Evolutionary conservation across 64 coral and sea anemone genomes (phyloP).

Genomic region (Montipora cactus): DNA sequence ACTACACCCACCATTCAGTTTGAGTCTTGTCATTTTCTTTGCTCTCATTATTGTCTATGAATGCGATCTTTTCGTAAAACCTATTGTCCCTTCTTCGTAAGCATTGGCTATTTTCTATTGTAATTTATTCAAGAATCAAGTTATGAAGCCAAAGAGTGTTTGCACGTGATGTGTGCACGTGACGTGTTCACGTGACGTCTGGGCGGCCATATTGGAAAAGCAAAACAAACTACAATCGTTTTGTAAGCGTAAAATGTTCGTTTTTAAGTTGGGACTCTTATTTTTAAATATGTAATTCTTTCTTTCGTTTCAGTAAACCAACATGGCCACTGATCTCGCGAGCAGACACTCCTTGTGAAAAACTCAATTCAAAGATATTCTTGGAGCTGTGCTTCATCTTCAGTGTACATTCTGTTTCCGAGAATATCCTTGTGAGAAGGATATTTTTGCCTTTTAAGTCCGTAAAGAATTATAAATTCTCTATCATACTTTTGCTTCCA

Average conservation of each 20-base stretch:
- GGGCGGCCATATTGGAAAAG: too few relatives aligned
- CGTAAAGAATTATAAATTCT: neutral
- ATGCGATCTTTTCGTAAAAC: neutral
- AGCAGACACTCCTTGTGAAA: neutral
- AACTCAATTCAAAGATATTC: neutral
- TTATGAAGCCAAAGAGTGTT: neutral
- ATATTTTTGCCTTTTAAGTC: neutral
- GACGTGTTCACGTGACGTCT: too few relatives aligned
- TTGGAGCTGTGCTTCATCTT: neutral
- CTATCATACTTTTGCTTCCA: neutral
- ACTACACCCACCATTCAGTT: neutral
- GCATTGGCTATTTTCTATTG: neutral
- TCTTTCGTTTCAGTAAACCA: neutral
- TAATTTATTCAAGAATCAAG: neutral
- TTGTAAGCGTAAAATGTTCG: too few relatives aligned
- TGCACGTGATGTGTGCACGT: too few relatives aligned
- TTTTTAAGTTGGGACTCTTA: too few relatives aligned
- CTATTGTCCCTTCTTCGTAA: neutral
- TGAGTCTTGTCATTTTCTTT: neutral
- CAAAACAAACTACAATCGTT: too few relatives aligned
- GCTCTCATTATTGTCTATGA: neutral
- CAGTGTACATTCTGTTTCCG: neutral
- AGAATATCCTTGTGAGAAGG: neutral
- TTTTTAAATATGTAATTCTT: too few relatives aligned
- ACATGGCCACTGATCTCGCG: too few relatives aligned